Percentiles rank a stretch among this genome's conserved stretches.
phyloP scores from a whole-genome alignment of 64 coral and sea anemone genomes.

The Porites australiensis region DNA sequence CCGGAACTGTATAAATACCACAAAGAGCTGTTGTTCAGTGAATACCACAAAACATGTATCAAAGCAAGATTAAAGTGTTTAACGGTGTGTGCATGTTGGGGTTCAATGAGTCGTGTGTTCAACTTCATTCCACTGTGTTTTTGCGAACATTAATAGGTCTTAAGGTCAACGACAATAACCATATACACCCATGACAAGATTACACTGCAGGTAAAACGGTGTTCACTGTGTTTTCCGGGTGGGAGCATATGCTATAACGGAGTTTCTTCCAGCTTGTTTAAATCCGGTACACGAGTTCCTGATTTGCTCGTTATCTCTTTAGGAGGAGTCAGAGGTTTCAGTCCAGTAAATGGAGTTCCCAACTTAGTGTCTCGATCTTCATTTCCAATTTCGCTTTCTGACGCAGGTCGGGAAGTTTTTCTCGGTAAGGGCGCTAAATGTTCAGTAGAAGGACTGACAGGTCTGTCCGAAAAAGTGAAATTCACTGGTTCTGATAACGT shows the following conservation, averaged over 20 bases:
- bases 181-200: not conserved
- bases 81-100: no score
- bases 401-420: slow-evolving; percentile 81
- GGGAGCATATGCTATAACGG: slow-evolving; percentile 49
- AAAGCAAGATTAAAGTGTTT: no score
- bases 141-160: no score
- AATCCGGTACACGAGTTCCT: slow-evolving; percentile 36
- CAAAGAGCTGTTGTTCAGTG: no score
- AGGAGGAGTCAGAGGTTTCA: slow-evolving; percentile 61
- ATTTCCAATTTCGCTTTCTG: slow-evolving; percentile 60
- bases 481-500: slow-evolving; percentile 75
- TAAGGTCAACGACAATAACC: no score
- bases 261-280: slow-evolving; percentile 87
- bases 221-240: not conserved
- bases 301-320: slow-evolving; percentile 38
- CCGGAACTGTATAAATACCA: no score
- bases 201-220: not conserved
- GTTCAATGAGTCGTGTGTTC: no score
- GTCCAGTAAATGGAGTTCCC: slow-evolving; percentile 7
- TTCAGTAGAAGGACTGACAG: slow-evolving; percentile 80
- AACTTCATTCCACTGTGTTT: no score
- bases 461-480: slow-evolving; percentile 59
- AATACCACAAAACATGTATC: no score
- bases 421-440: slow-evolving; percentile 74
- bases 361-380: slow-evolving; percentile 65